A percentile compares a stretch with the other conserved stretches of the same genome.
phyloP scores from a whole-genome alignment of 2,888 invertebrate genomes.

The Autographa pulchrina region DNA sequence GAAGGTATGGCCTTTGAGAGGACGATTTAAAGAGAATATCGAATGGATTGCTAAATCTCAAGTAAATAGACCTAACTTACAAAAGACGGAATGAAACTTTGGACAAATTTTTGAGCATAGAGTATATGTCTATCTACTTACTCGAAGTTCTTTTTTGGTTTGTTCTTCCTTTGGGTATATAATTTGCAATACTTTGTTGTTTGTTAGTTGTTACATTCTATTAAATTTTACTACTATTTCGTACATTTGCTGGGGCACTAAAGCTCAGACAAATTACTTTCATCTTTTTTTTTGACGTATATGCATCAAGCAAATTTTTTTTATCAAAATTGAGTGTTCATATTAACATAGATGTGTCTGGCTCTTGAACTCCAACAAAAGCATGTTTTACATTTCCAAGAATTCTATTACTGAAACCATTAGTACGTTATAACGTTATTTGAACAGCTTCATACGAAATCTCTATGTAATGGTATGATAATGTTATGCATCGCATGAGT shows the following conservation, averaged over 20 bases:
- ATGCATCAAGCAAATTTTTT: not conserved
- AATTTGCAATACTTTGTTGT: no score
- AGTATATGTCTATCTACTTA: not conserved
- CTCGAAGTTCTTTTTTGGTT: not conserved
- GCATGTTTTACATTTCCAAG: slow-evolving; percentile 7
- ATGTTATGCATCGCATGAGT: slow-evolving; percentile 15
- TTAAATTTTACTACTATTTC: not conserved
- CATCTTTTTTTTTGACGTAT: not conserved
- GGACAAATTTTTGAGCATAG: not conserved
- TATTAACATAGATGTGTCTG: slow-evolving; percentile 19
- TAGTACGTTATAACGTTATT: slow-evolving; percentile 15
- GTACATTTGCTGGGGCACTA: not conserved
- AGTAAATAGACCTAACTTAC: not conserved
- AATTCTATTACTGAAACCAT: slow-evolving; percentile 13
- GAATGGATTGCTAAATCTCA: slow-evolving; percentile 1
- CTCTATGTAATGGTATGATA: slow-evolving; percentile 18
- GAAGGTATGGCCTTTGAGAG: not conserved
- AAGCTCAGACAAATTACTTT: not conserved
- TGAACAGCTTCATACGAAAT: not conserved
- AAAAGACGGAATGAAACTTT: not conserved
- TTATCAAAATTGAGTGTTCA: slow-evolving; percentile 1
- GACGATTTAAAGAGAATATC: not conserved
- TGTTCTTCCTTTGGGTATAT: no score
- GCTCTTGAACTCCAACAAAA: slow-evolving; percentile 9
- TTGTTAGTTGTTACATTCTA: not conserved